phyloP scores from a whole-genome alignment of 2,797 vertebrate species.

The Acanthurus leucopareius region DNA sequence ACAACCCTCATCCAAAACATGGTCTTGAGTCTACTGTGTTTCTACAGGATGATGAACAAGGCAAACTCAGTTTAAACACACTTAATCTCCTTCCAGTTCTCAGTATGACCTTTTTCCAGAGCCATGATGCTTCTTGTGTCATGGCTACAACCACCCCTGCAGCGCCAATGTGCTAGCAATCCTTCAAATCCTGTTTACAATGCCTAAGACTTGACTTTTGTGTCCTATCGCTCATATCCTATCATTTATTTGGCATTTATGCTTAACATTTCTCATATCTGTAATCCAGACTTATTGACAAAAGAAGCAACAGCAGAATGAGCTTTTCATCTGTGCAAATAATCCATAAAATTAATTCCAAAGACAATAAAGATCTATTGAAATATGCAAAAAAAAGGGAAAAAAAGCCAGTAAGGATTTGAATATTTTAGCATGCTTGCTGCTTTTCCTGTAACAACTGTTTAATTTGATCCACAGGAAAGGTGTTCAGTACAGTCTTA shows the following conservation, averaged over 20 bases:
- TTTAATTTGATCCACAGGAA: not conserved
- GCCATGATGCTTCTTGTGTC: not conserved
- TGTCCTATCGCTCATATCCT: not conserved
- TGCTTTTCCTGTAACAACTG: not conserved
- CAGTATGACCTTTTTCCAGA: not conserved
- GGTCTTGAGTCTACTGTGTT: not conserved
- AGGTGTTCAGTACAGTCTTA: not conserved
- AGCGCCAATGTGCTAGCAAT: not conserved
- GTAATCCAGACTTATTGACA: conserved; percentile 1
- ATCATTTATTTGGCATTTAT: conserved; percentile 13
- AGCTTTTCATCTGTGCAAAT: not conserved
- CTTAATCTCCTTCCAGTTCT: not conserved
- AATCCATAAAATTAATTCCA: conserved; percentile 1
- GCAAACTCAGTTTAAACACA: not conserved
- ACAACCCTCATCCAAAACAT: not conserved
- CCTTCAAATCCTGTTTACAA: not conserved
- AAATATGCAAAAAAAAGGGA: not conserved
- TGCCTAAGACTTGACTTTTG: not conserved
- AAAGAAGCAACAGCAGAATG: not conserved
- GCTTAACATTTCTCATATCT: not conserved
- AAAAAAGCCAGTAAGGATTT: not conserved
- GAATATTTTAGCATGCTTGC: not conserved
- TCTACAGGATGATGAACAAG: conserved; percentile 11
- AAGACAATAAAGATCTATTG: not conserved
- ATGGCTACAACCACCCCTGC: not conserved